Conservation (phyloP, 2,113 vertebrate genomes). For the Podarcis raffonei region DNA sequence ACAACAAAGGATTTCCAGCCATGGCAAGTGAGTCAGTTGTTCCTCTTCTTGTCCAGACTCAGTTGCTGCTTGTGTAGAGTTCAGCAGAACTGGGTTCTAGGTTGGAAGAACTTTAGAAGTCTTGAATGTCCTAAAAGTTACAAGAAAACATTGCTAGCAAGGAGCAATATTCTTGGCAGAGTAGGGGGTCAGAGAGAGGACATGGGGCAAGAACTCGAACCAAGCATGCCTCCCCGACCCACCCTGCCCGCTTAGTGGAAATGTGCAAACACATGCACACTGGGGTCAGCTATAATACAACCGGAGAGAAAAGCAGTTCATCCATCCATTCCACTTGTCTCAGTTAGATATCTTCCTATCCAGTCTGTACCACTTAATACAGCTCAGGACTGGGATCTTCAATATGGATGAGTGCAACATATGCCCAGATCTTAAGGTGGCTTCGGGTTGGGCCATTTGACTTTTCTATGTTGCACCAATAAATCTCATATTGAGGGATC, state of each 20-base stretch:
- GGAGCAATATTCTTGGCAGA: background rate
- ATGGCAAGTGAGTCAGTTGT: constrained; percentile 9
- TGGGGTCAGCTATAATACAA: background rate
- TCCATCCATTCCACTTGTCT: too few relatives aligned
- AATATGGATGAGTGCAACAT: too few relatives aligned
- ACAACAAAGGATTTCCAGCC: background rate
- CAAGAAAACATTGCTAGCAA: background rate
- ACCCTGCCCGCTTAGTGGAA: background rate
- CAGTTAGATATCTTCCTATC: too few relatives aligned
- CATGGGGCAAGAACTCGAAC: background rate
- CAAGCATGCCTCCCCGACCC: background rate
- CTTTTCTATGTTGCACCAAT: too few relatives aligned
- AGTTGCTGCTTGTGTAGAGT: background rate
- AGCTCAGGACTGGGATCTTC: too few relatives aligned
- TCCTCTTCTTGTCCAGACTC: background rate
- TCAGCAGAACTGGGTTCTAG: background rate
- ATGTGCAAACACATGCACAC: background rate
- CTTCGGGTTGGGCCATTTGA: too few relatives aligned
- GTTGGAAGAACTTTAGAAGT: background rate
- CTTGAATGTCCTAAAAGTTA: background rate
- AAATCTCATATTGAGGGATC: too few relatives aligned
- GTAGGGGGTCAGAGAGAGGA: background rate
- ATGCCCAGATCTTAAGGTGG: too few relatives aligned
- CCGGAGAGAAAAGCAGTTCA: background rate
- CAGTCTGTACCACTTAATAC: too few relatives aligned